Evolutionary conservation across 2,113 vertebrate species (phyloP).

Genomic region (Lonchura striata): DNA sequence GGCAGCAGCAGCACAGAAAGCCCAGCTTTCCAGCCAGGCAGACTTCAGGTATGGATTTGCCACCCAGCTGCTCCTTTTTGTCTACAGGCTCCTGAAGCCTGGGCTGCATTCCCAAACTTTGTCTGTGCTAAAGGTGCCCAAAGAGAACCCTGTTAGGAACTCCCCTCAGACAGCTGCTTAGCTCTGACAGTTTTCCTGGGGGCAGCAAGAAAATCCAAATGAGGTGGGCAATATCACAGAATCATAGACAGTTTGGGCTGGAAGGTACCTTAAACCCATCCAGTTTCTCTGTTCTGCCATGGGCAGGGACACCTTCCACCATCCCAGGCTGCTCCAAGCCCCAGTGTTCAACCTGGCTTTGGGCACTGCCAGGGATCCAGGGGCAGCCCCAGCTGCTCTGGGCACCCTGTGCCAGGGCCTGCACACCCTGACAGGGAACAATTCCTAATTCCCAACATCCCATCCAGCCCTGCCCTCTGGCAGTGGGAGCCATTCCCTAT

Average conservation of each 20-base stretch:
- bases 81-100: not conserved
- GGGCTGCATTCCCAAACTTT: not conserved
- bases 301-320: not conserved
- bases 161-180: not conserved
- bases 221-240: not conserved
- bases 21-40: not conserved
- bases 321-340: not conserved
- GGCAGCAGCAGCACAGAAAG: not conserved
- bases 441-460: too few species aligned
- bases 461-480: too few species aligned
- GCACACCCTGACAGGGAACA: too few species aligned
- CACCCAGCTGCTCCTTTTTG: not conserved
- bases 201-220: not conserved
- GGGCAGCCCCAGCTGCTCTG: not conserved
- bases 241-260: not conserved
- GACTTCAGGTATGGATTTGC: not conserved
- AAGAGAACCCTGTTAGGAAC: not conserved
- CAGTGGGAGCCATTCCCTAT: not conserved
- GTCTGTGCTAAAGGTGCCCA: not conserved
- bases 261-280: not conserved
- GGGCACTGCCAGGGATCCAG: not conserved
- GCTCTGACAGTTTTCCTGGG: not conserved
- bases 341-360: rapidly evolving
- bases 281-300: not conserved
- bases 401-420: too few species aligned